These are phyloP conservation scores for Nematostella vectensis DNA, from an alignment of 92 coral and sea anemone species.

Conservation along the genomic window DNA sequence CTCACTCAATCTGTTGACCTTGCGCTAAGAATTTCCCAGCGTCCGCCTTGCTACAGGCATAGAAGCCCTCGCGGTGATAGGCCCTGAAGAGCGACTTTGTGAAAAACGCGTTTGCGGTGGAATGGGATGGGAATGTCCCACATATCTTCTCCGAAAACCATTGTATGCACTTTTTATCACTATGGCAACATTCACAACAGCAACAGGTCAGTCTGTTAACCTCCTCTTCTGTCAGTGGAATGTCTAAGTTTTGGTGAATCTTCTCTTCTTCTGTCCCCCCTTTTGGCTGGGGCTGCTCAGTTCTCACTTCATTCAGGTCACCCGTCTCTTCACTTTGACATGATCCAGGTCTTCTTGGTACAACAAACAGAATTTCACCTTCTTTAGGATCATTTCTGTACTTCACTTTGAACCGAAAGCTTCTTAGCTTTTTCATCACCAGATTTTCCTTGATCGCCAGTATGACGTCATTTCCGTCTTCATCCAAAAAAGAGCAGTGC, in stretches of 20 bases:
- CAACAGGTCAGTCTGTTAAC: background rate
- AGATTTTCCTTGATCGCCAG: slow-evolving; percentile 26
- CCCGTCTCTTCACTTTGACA: background rate
- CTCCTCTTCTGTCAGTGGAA: background rate
- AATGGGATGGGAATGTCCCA: background rate
- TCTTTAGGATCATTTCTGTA: background rate
- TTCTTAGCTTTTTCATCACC: slow-evolving; percentile 3
- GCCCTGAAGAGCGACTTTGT: background rate
- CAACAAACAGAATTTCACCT: background rate
- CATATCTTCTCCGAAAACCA: background rate
- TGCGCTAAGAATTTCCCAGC: background rate
- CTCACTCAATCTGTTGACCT: too few species aligned
- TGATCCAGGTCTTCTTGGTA: background rate
- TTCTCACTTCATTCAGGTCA: too few species aligned
- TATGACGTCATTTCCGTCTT: slow-evolving; percentile 13
- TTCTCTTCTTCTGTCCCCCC: background rate
- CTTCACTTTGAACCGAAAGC: background rate
- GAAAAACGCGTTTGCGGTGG: background rate
- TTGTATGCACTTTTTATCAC: background rate
- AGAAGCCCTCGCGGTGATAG: background rate
- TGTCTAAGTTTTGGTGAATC: too few species aligned
- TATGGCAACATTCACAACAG: slow-evolving; percentile 4
- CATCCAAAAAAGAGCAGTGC: slow-evolving; percentile 35
- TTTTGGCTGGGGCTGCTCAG: background rate
- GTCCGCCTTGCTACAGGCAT: background rate